phyloP scores from a whole-genome alignment of 2,888 invertebrate species.

The Hirtodrosophila alboralis region DNA sequence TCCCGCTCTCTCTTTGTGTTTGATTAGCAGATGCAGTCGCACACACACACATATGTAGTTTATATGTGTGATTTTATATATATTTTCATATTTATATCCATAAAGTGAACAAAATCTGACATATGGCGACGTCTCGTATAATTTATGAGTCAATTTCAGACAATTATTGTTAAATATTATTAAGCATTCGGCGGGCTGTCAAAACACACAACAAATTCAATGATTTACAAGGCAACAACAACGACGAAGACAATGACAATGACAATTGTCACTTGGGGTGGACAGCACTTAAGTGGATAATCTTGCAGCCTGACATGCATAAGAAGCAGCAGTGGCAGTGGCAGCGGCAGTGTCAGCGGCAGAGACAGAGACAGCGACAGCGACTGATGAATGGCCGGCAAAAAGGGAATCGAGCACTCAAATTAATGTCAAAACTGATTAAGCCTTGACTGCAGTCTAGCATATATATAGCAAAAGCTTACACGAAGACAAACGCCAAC shows the following conservation, averaged over 20 bases:
- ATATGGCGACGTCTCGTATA: slow-evolving; percentile 73
- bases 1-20: slow-evolving; percentile 9
- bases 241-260: slow-evolving; percentile 29
- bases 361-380: slow-evolving; percentile 10
- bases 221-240: slow-evolving; percentile 73
- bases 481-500: background rate
- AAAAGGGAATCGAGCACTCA: slow-evolving; percentile 71
- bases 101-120: slow-evolving; percentile 69
- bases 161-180: slow-evolving; percentile 83
- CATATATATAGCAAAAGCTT: background rate
- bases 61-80: background rate
- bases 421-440: slow-evolving; percentile 82
- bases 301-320: slow-evolving; percentile 71
- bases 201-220: slow-evolving; percentile 74
- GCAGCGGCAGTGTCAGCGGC: too few species aligned
- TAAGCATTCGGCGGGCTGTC: slow-evolving; percentile 81
- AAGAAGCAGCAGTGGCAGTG: slow-evolving; percentile 48
- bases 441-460: slow-evolving; percentile 53
- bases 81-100: slow-evolving; percentile 49
- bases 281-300: slow-evolving; percentile 77
- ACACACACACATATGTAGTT: slow-evolving; percentile 12
- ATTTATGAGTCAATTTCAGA: slow-evolving; percentile 83
- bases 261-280: slow-evolving; percentile 75
- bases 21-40: slow-evolving; percentile 52
- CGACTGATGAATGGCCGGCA: slow-evolving; percentile 55